Percentiles rank a stretch among this genome's conserved stretches.
These are phyloP conservation scores for Gallinago media DNA, from an alignment of 2,113 vertebrate genomes.

Conservation along the genomic window DNA sequence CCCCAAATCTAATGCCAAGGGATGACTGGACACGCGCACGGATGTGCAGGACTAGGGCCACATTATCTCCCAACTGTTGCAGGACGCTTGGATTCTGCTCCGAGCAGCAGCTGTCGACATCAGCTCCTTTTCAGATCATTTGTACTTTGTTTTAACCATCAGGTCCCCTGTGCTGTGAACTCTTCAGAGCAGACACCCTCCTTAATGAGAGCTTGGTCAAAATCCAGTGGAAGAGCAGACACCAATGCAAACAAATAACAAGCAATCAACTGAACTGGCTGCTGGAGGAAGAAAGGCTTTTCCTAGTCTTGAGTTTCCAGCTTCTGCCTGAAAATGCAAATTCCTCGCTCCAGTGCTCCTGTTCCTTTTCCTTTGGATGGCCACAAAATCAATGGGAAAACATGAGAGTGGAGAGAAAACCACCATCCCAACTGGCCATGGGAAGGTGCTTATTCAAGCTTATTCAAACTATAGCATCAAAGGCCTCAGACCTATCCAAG, in stretches of 20 bases:
- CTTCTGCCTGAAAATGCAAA: not conserved
- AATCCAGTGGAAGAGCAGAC: not conserved
- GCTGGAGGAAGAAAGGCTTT: not conserved
- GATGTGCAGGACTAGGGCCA: not conserved
- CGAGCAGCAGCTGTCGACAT: not conserved
- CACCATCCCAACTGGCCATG: accelerated
- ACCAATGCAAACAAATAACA: not conserved
- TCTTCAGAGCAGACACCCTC: not conserved
- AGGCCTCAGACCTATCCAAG: not conserved
- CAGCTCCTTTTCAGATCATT: not conserved
- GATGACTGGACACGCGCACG: accelerated
- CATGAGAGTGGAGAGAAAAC: not conserved
- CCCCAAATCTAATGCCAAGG: not conserved
- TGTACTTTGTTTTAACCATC: not conserved
- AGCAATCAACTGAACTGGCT: not conserved
- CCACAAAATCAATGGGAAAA: not conserved
- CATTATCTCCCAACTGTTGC: accelerated
- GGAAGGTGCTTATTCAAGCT: not conserved
- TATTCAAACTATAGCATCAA: not conserved
- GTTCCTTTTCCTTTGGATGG: not conserved
- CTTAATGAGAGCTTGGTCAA: not conserved
- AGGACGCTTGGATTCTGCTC: not conserved
- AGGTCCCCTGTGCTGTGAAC: not conserved
- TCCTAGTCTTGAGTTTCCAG: not conserved
- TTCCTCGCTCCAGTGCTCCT: not conserved